phyloP scores from a whole-genome alignment of 2,888 invertebrate species.

The Tricholauxania praeusta region DNA sequence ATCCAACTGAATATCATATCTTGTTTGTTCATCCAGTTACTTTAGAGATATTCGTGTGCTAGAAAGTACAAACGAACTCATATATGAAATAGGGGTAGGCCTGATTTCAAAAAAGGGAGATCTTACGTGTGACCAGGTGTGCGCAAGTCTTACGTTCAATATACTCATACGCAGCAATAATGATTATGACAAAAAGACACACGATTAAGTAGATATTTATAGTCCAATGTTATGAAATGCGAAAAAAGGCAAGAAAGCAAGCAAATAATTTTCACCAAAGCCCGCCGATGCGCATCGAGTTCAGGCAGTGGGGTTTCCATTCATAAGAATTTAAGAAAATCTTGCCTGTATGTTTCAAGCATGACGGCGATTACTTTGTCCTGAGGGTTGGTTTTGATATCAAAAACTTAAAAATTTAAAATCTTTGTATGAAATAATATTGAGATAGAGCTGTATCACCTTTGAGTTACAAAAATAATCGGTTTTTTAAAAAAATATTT shows the following conservation, averaged over 20 bases:
- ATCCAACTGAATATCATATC: too few species aligned
- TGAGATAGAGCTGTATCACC: too few species aligned
- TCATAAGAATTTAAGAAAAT: not conserved
- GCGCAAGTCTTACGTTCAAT: slow-evolving; percentile 56
- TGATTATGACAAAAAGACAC: not conserved
- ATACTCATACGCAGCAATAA: not conserved
- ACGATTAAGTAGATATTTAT: too few species aligned
- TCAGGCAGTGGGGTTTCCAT: slow-evolving; percentile 18
- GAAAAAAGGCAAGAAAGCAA: slow-evolving; percentile 8
- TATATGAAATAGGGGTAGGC: too few species aligned
- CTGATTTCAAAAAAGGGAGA: not conserved
- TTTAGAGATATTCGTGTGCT: too few species aligned
- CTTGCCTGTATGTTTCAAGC: not conserved
- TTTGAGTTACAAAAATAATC: too few species aligned
- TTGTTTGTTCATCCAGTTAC: too few species aligned
- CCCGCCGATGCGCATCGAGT: slow-evolving; percentile 40
- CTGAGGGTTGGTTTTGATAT: slow-evolving; percentile 4
- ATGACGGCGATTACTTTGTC: not conserved
- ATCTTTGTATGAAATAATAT: too few species aligned
- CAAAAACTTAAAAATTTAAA: too few species aligned
- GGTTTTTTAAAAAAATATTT: too few species aligned
- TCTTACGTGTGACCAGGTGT: slow-evolving; percentile 61
- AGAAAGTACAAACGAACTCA: too few species aligned
- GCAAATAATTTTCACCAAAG: not conserved
- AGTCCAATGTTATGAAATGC: not conserved